Evolutionary conservation across 2,797 vertebrate species (phyloP), one percentile per base, ranked within the genome.

Genomic region (Sciurus vulgaris): DNA sequence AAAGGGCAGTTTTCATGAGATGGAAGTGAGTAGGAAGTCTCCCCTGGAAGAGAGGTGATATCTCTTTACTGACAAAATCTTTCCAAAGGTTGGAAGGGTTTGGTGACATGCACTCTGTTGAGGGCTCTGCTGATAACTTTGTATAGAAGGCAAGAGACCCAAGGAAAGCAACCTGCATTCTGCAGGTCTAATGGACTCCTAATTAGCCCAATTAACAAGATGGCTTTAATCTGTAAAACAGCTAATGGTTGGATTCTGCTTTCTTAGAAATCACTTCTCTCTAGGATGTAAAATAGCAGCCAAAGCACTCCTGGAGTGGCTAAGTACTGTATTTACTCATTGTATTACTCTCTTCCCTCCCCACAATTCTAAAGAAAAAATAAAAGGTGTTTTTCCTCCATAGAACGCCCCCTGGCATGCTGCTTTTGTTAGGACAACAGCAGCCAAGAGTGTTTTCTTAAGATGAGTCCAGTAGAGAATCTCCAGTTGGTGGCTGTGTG

Each of bases 191-290:
- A 94, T 56, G 73, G 77, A 90, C 85, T 90, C 82, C 81, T 96
- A 92, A 97, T 94, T 93, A 91, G 73, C 5, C 35, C 87, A 89
- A 93, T 86, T 93, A 95, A 63, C 26, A 26, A 73, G 73, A 91
- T 92, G 73, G 61, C 63, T 96, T 94, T 96, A 93, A 96, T 96
- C 83, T 93, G 86, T 91, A 94, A 74, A 35, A 82, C 14, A 97
- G 30, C 47, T 93, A 96, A 94, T 83, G 35, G 44, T 90, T 96
- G 28, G 92, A 92, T 93, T 96, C 38, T 91, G 47, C 89, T 94
- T 92, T 97, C 91, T 88, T 96, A 44, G 41, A 95, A 92, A 93
- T 49, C 20, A 14, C 24, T 33, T 90, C 70, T 93, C 56, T 87
- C 44, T 77, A 54, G 61, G 41, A 88, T 86, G 17, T 59, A 85